A percentile compares a stretch with the other conserved stretches of the same genome.
Evolutionary conservation across 2,888 invertebrate species (phyloP).

Genomic region (Caenorhabditis uteleia): DNA sequence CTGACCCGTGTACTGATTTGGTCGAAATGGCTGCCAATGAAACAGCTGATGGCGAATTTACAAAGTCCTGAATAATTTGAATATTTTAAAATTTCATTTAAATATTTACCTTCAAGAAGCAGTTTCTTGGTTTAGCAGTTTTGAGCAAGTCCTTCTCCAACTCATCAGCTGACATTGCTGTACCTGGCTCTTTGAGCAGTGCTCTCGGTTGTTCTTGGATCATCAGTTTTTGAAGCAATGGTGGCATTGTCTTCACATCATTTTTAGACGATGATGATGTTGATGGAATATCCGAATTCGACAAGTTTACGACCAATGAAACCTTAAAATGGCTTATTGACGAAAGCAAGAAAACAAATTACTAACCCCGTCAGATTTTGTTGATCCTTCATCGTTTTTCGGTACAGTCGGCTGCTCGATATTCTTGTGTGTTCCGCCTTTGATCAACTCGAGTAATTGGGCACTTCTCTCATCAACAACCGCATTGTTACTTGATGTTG

Average conservation of each 20-base stretch:
- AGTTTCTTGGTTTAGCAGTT: constrained; percentile 41
- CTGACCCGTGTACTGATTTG: constrained; percentile 47
- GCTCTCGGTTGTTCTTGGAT: constrained; percentile 35
- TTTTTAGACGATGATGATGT: constrained; percentile 1
- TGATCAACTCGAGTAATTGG: constrained; percentile 35
- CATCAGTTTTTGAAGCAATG: constrained; percentile 43
- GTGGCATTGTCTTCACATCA: constrained; percentile 27
- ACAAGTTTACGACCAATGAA: background rate
- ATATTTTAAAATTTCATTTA: background rate
- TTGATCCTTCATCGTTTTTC: background rate
- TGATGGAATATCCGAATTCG: constrained; percentile 3
- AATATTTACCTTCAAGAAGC: background rate
- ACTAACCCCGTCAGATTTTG: background rate
- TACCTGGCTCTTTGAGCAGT: constrained; percentile 26
- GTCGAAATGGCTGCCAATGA: constrained; percentile 49
- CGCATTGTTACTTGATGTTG: constrained; percentile 3
- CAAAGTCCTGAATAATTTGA: constrained; percentile 35
- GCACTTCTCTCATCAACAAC: constrained; percentile 4
- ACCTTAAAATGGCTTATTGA: background rate
- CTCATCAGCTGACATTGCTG: constrained; percentile 43
- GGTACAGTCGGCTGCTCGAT: background rate
- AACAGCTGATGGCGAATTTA: constrained; percentile 50
- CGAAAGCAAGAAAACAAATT: background rate
- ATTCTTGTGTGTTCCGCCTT: constrained; percentile 14
- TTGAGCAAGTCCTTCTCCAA: constrained; percentile 46